Evolutionary conservation across 2,888 invertebrate species (phyloP).

Genomic region (Drosophila cognata): DNA sequence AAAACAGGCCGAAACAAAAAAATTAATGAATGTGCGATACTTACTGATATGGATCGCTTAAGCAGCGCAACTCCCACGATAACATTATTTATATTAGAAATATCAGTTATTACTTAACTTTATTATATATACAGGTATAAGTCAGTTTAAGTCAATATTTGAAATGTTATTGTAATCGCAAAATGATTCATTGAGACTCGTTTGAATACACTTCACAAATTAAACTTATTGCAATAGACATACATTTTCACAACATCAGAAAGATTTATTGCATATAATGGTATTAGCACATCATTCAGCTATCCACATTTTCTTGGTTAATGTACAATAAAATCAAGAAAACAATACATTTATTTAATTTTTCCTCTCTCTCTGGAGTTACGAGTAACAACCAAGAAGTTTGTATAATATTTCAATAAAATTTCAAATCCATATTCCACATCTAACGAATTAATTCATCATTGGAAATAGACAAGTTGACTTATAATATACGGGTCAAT

Average conservation of each 20-base stretch:
- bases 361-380: too few species aligned
- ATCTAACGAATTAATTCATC: background rate
- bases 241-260: background rate
- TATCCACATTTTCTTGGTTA: too few species aligned
- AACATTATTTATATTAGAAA: background rate
- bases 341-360: background rate
- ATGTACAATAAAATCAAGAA: background rate
- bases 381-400: background rate
- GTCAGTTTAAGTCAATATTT: background rate
- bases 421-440: background rate
- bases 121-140: background rate
- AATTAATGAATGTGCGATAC: slow-evolving; percentile 27
- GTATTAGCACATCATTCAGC: too few species aligned
- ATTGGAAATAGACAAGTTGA: background rate
- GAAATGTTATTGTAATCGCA: background rate
- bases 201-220: background rate
- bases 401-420: background rate
- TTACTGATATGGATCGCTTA: slow-evolving; percentile 1
- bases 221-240: background rate
- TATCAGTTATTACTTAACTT: background rate
- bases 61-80: background rate
- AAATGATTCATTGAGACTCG: background rate
- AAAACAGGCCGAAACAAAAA: slow-evolving; percentile 19
- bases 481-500: background rate
- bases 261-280: background rate